phyloP scores from a whole-genome alignment of 2,113 vertebrate genomes.

The Equus quagga region DNA sequence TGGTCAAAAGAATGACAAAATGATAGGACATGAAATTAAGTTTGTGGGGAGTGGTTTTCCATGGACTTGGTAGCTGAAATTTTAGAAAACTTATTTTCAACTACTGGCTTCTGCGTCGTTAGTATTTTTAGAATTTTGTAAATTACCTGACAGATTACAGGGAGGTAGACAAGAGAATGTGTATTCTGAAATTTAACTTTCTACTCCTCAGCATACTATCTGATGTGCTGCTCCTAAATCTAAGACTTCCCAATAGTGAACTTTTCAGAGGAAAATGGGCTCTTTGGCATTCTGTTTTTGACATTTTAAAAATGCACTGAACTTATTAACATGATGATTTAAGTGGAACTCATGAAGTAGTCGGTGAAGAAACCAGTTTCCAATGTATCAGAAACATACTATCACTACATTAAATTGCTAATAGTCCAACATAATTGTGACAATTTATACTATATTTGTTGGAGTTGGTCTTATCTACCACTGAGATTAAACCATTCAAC shows the following conservation, averaged over 20 bases:
- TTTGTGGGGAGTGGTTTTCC: neutral
- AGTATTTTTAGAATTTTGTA: neutral
- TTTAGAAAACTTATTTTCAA: conserved; percentile 47
- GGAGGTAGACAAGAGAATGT: neutral
- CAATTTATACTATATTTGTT: neutral
- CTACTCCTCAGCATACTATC: neutral
- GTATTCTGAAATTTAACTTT: neutral
- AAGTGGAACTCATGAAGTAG: conserved; percentile 9
- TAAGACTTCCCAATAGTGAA: neutral
- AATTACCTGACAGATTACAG: neutral
- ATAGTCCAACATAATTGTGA: neutral
- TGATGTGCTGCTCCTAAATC: conserved; percentile 3
- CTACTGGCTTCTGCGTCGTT: neutral
- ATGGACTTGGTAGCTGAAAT: conserved; percentile 4
- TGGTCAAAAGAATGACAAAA: conserved; percentile 57
- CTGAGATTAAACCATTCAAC: conserved; percentile 28
- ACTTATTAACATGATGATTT: neutral
- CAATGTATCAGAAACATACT: neutral
- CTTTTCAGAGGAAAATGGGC: neutral
- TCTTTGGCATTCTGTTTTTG: conserved; percentile 9
- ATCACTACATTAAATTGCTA: conserved; percentile 14
- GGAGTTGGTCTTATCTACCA: neutral
- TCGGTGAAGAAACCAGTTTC: neutral
- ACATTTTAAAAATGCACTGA: conserved; percentile 16
- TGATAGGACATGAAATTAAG: conserved; percentile 39